These are phyloP conservation scores for Teleiodes luculella DNA, from an alignment of 2,888 invertebrate species.

Conservation along the genomic window DNA sequence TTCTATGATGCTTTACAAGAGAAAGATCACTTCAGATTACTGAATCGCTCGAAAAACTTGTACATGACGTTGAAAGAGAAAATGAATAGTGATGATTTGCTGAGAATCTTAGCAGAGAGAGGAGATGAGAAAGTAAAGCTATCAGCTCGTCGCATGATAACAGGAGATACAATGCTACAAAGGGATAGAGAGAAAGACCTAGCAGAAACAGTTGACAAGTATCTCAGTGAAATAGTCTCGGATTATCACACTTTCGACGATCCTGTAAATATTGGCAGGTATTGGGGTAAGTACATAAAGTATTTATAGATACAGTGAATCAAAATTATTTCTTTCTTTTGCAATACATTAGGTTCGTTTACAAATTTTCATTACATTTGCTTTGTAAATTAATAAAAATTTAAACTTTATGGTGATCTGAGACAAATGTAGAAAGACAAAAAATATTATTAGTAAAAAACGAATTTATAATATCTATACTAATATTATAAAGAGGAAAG, in stretches of 20 bases:
- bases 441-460: too few relatives aligned
- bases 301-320: too few relatives aligned
- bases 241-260: slow-evolving; percentile 45
- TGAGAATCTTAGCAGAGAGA: slow-evolving; percentile 43
- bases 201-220: slow-evolving; percentile 46
- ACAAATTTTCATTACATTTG: too few relatives aligned
- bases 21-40: slow-evolving; percentile 44
- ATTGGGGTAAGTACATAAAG: slow-evolving; percentile 56
- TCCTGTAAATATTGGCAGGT: too few relatives aligned
- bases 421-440: too few relatives aligned
- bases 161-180: slow-evolving; percentile 36
- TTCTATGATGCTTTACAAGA: slow-evolving; percentile 53
- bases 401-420: too few relatives aligned
- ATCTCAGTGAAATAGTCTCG: slow-evolving; percentile 46
- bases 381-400: too few relatives aligned
- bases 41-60: slow-evolving; percentile 45
- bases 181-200: slow-evolving; percentile 22
- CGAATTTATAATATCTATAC: too few relatives aligned
- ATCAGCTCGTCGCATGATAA: slow-evolving; percentile 49
- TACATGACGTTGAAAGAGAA: slow-evolving; percentile 60
- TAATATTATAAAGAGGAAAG: too few relatives aligned
- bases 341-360: too few relatives aligned
- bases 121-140: slow-evolving; percentile 30
- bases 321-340: too few relatives aligned
- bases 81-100: slow-evolving; percentile 62